Conservation (phyloP, 1,140 invertebrate species). For the Drosophila nasuta region DNA sequence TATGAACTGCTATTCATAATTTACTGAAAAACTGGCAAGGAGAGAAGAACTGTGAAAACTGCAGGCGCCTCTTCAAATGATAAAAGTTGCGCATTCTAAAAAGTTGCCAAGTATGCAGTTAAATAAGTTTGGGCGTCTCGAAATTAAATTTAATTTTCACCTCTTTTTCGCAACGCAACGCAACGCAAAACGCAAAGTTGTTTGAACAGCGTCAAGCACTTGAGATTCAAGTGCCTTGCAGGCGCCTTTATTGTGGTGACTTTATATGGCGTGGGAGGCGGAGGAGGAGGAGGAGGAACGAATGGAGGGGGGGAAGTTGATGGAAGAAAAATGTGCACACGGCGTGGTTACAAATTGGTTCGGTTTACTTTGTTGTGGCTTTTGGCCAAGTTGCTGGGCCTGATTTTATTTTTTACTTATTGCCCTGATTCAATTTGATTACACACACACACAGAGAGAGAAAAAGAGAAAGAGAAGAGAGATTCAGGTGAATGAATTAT, state of each 20-base stretch:
- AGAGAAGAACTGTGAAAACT: not conserved
- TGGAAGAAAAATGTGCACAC: slow-evolving; percentile 37
- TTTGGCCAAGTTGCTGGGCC: slow-evolving; percentile 24
- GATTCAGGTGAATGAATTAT: slow-evolving; percentile 32
- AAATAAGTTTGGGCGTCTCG: slow-evolving; percentile 29
- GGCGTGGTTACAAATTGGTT: slow-evolving; percentile 50
- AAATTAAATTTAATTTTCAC: slow-evolving; percentile 61
- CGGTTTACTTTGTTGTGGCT: slow-evolving; percentile 66
- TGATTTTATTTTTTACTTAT: slow-evolving; percentile 29
- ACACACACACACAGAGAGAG: slow-evolving; percentile 3
- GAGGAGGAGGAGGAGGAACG: not conserved
- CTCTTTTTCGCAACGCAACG: slow-evolving; percentile 33
- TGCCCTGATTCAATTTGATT: slow-evolving; percentile 55
- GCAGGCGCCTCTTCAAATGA: not conserved
- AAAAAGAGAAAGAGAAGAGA: not conserved
- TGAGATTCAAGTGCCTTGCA: slow-evolving; percentile 18
- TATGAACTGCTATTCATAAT: slow-evolving; percentile 15
- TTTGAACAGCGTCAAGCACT: slow-evolving; percentile 36
- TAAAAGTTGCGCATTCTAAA: slow-evolving; percentile 19
- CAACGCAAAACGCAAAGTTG: slow-evolving; percentile 17
- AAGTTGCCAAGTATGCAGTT: slow-evolving; percentile 14
- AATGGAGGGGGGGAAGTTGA: not conserved
- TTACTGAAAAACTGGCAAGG: slow-evolving; percentile 2
- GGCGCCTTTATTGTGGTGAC: slow-evolving; percentile 66
- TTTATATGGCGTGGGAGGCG: not conserved